Evolutionary conservation across 2,113 vertebrate genomes (phyloP).

Genomic region (Phocoena sinus): DNA sequence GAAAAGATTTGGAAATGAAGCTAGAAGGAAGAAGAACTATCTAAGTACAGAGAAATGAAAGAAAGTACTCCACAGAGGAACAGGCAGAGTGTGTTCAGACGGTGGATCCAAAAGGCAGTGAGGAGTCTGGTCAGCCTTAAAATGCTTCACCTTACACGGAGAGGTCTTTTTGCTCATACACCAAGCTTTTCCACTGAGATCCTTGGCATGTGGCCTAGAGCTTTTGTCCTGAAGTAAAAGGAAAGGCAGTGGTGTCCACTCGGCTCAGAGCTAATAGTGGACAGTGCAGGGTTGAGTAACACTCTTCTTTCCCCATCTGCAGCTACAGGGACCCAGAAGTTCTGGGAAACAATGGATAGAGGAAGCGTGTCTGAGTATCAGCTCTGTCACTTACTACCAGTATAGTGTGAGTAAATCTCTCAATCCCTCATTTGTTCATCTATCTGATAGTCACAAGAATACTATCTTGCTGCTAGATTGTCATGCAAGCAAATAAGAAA

Average conservation of each 20-base stretch:
- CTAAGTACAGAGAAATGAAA: not conserved
- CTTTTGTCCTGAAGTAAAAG: too few relatives aligned
- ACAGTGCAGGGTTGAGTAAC: not conserved
- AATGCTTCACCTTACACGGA: not conserved
- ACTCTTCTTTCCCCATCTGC: not conserved
- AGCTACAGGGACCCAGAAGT: not conserved
- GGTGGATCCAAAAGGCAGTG: accelerated
- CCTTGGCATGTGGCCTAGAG: not conserved
- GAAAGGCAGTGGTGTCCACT: too few relatives aligned
- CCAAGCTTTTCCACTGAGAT: not conserved
- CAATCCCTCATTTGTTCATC: not conserved
- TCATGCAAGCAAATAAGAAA: not conserved
- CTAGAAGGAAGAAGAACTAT: not conserved
- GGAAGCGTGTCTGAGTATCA: not conserved
- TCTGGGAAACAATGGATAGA: not conserved
- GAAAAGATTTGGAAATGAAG: not conserved
- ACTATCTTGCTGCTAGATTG: not conserved
- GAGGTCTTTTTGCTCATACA: not conserved
- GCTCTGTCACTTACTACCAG: not conserved
- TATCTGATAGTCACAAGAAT: not conserved
- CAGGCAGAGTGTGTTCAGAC: not conserved
- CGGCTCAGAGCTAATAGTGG: not conserved
- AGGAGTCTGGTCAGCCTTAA: not conserved
- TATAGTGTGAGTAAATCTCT: too few relatives aligned
- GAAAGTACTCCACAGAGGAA: not conserved